A percentile compares a stretch with the other conserved stretches of the same genome.
Evolutionary conservation across 2,113 vertebrate genomes (phyloP).

Genomic region (Accipiter cooperii): DNA sequence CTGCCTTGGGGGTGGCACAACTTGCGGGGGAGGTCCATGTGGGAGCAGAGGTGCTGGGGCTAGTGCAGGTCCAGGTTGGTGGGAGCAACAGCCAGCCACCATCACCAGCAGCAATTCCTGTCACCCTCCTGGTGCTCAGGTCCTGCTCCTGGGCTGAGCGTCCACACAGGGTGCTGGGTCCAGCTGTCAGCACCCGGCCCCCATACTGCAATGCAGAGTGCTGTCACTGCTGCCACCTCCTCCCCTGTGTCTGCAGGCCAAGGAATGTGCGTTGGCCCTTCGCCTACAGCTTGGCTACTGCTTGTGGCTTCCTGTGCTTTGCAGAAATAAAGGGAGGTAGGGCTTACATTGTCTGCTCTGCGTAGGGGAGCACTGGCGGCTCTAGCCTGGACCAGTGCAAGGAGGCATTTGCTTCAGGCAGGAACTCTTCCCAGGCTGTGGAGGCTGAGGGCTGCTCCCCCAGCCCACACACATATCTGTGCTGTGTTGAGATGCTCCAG

Average conservation of each 20-base stretch:
- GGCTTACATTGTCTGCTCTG: not conserved
- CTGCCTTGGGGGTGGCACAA: not conserved
- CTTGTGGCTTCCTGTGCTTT: not conserved
- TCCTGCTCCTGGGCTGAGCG: not conserved
- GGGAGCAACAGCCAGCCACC: not conserved
- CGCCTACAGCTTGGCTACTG: not conserved
- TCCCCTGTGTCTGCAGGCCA: not conserved
- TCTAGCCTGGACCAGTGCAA: not conserved
- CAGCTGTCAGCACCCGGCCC: not conserved
- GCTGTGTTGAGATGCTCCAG: not conserved
- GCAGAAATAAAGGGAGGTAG: not conserved
- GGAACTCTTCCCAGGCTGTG: rapidly evolving
- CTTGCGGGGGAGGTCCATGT: not conserved
- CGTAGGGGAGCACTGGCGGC: not conserved
- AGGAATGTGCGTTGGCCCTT: conserved; percentile 23
- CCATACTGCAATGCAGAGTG: not conserved
- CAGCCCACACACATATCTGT: not conserved
- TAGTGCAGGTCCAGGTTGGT: rapidly evolving
- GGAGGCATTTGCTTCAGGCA: not conserved
- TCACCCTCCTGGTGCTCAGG: rapidly evolving
- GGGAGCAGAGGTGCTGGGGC: not conserved
- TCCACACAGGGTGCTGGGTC: not conserved
- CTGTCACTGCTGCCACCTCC: not conserved
- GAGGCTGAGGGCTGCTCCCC: not conserved
- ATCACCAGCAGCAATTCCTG: not conserved